phyloP scores from a whole-genome alignment of 2,797 vertebrate genomes.

The Tenualosa thibaudeaui region DNA sequence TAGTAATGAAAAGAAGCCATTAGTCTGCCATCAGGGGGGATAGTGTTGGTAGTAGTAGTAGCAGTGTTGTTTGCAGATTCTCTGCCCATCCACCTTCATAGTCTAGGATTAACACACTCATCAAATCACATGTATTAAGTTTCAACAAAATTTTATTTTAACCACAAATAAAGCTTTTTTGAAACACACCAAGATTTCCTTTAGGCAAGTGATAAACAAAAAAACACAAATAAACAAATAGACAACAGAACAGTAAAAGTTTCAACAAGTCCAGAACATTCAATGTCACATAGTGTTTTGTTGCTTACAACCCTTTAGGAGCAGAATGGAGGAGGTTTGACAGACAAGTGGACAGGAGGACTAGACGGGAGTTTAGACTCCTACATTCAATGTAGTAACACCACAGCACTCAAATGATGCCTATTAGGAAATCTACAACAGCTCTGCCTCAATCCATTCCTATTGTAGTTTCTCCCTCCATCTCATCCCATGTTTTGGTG shows the following conservation, averaged over 20 bases:
- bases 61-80: too few relatives aligned
- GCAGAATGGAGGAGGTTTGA: not conserved
- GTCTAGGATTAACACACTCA: not conserved
- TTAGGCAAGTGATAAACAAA: conserved; percentile 1
- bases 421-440: not conserved
- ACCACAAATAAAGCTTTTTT: not conserved
- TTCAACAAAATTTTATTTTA: conserved; percentile 7
- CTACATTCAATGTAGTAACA: not conserved
- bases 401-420: not conserved
- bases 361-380: not conserved
- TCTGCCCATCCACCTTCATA: not conserved
- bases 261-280: not conserved
- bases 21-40: too few relatives aligned
- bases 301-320: not conserved
- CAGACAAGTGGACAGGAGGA: not conserved
- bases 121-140: not conserved
- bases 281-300: not conserved
- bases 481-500: not conserved
- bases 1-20: too few relatives aligned
- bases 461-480: not conserved
- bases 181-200: not conserved
- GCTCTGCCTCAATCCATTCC: not conserved
- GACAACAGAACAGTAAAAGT: not conserved
- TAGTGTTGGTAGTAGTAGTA: too few relatives aligned
- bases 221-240: conserved; percentile 13